Evolutionary conservation across 2,797 vertebrate genomes (phyloP).

Genomic region (Serranus cabrilla): DNA sequence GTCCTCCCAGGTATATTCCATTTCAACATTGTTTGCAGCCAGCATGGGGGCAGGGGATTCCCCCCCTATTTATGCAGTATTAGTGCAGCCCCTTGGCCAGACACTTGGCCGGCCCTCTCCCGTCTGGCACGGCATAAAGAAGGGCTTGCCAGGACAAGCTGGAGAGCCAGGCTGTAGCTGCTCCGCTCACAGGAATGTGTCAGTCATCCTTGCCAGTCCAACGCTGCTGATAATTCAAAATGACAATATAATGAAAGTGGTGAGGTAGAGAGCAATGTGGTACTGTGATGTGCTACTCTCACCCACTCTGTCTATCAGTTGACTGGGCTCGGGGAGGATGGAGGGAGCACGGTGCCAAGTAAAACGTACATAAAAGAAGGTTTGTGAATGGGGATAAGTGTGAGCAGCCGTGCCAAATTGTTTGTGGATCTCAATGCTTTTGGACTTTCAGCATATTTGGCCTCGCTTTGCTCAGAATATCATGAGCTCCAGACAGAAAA

Average conservation of each 20-base stretch:
- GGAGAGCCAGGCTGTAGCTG: slow-evolving; percentile 77
- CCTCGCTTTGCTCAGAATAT: slow-evolving; percentile 76
- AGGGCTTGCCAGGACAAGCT: slow-evolving; percentile 82
- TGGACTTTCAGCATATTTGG: slow-evolving; percentile 84
- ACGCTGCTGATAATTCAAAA: slow-evolving; percentile 83
- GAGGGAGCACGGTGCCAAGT: slow-evolving; percentile 63
- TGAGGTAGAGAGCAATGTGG: slow-evolving; percentile 73
- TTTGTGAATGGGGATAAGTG: slow-evolving; percentile 84
- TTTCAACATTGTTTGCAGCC: slow-evolving; percentile 76
- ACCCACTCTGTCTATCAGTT: slow-evolving; percentile 61
- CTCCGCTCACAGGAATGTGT: slow-evolving; percentile 80
- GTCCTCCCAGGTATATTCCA: slow-evolving; percentile 73
- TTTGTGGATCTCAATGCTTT: slow-evolving; percentile 80
- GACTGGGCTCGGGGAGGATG: slow-evolving; percentile 37
- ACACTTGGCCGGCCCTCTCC: slow-evolving; percentile 79
- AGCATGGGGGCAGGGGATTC: slow-evolving; percentile 68
- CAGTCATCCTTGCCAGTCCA: slow-evolving; percentile 83
- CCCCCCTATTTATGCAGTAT: slow-evolving; percentile 74
- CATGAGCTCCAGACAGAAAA: slow-evolving; percentile 57
- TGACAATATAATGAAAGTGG: slow-evolving; percentile 84
- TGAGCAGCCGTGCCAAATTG: slow-evolving; percentile 74
- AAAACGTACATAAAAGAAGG: slow-evolving; percentile 80
- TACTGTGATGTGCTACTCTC: slow-evolving; percentile 72
- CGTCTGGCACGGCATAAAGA: slow-evolving; percentile 75
- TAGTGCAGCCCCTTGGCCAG: slow-evolving; percentile 84